Base-by-base conservation (phyloP, 1,140 invertebrate species). In the Homalodisca vitripennis region DNA sequence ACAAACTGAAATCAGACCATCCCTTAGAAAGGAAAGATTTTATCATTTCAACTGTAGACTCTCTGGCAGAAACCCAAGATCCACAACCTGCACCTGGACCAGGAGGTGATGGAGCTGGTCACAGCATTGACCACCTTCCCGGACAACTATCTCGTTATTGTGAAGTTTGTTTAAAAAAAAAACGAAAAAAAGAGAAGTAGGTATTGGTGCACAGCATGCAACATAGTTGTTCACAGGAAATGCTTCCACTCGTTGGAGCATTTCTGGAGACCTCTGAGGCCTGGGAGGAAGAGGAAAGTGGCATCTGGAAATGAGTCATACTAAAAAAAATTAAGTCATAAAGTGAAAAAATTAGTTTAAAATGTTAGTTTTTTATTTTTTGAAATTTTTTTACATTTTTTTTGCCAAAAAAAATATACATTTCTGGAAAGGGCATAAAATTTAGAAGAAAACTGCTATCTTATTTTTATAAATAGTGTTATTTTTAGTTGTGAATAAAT, bases 11-110 rank as follows among this genome's bases (percentile, higher is more conserved):
- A 13, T 27, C 26, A 27, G 55, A 60, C 55, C 26, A 10, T 22
- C 26, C 55, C 6, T 3, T 27, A 27, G n/a, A 26, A 22, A 60
- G 55, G n/a, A 60, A 60, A 22, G 55, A 60, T 30, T 60, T 60
- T 60, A 13, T 60, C 3, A 26, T 22, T 26, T 14, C 34, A 41
- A 30, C 29, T 27, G 26, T 60, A 12, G 26, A 60, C 29, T 6
- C 3, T 10, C 24, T 60, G 55, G 24, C 14, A 60, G 6, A 24
- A 10, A 22, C 3, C 17, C 14, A 51, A 51, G 48, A 14, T 51
- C 3, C 48, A 20, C 14, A 3, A 51, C 14, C 55, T 22, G 55
- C 24, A 27, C 14, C 55, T 60, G 55, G 34, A 41, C 6, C 6
- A 10, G 34, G 34, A 41, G 34, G 34, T 10, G 34, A 41, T 41